These are phyloP conservation scores for Pachypanchax playfairii DNA, from an alignment of 2,113 vertebrate species.

Conservation along the genomic window DNA sequence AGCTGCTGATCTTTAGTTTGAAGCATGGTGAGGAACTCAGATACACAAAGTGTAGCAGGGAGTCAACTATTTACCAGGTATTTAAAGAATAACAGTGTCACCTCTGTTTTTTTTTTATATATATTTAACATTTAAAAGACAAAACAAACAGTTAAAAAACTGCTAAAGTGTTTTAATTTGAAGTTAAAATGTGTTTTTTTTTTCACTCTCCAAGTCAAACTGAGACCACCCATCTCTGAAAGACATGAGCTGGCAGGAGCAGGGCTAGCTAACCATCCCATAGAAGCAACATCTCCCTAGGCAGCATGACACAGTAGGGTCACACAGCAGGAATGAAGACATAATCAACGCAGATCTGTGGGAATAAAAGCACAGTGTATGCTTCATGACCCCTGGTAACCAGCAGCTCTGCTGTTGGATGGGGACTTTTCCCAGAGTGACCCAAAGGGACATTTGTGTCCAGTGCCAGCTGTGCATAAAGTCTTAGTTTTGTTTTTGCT, in stretches of 20 bases:
- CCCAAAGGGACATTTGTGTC: conserved; percentile 43
- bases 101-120: too few relatives aligned
- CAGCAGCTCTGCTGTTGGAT: conserved; percentile 34
- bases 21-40: too few relatives aligned
- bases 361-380: conserved; percentile 73
- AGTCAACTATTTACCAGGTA: too few relatives aligned
- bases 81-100: too few relatives aligned
- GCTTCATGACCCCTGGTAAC: conserved; percentile 72
- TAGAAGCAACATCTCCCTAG: conserved; percentile 46
- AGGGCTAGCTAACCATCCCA: conserved; percentile 9
- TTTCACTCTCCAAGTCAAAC: background rate
- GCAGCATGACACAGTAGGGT: conserved; percentile 63
- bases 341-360: conserved; percentile 64
- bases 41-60: too few relatives aligned
- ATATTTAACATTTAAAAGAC: too few relatives aligned
- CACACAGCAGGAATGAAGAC: conserved; percentile 61
- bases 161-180: too few relatives aligned
- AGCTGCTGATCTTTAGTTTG: too few relatives aligned
- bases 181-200: background rate
- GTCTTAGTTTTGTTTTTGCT: conserved; percentile 11
- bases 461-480: conserved; percentile 48
- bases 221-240: background rate
- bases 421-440: conserved; percentile 55
- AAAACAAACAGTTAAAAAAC: background rate
- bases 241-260: conserved; percentile 17